phyloP scores from a whole-genome alignment of 2,888 invertebrate genomes.

The Cylindroiulus punctatus region DNA sequence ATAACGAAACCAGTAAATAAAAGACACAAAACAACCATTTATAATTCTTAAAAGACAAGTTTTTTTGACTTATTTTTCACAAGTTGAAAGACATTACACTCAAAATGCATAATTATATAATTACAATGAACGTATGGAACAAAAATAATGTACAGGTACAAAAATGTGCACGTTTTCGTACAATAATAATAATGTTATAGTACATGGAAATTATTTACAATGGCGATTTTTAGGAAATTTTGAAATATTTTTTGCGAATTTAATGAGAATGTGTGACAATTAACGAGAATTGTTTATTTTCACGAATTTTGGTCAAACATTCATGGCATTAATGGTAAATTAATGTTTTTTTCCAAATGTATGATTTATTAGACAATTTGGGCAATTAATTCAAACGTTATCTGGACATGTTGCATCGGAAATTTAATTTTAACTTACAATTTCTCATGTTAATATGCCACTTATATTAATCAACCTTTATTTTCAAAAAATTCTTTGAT shows the following conservation, averaged over 20 bases:
- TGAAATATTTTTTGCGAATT: neutral
- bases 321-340: too few species aligned
- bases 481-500: neutral
- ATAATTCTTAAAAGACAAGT: slow-evolving; percentile 9
- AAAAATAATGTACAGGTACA: slow-evolving; percentile 34
- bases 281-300: neutral
- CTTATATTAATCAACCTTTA: too few species aligned
- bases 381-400: too few species aligned
- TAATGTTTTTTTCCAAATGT: too few species aligned
- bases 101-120: neutral
- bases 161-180: slow-evolving; percentile 33
- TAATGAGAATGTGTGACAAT: neutral
- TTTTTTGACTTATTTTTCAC: slow-evolving; percentile 37
- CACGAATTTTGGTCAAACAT: too few species aligned
- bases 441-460: too few species aligned
- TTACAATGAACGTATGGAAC: neutral
- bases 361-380: neutral
- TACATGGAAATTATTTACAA: slow-evolving; percentile 23
- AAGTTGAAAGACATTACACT: slow-evolving; percentile 2
- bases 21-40: neutral
- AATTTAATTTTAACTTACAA: too few species aligned
- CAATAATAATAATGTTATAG: slow-evolving; percentile 25
- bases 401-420: too few species aligned
- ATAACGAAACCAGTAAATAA: too few species aligned
- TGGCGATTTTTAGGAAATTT: slow-evolving; percentile 28